These are phyloP conservation scores for Halictus ligatus DNA, from an alignment of 2,888 invertebrate genomes.

Conservation along the genomic window DNA sequence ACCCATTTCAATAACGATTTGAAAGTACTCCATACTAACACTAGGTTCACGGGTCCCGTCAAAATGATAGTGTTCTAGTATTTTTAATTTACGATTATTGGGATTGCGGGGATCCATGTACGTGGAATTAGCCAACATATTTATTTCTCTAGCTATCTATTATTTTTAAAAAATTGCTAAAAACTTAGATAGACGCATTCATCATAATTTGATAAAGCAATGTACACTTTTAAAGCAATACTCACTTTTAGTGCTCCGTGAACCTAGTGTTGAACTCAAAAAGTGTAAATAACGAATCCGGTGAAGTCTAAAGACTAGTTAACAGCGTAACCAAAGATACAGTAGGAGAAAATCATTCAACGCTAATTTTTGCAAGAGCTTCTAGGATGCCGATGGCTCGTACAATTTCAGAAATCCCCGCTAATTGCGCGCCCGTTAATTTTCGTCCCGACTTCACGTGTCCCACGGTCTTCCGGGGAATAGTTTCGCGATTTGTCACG, in stretches of 20 bases:
- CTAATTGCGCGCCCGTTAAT: slow-evolving; percentile 53
- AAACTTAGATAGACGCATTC: too few species aligned
- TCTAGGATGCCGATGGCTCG: background rate
- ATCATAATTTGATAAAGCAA: too few species aligned
- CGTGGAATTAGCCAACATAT: too few species aligned
- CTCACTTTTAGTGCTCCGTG: too few species aligned
- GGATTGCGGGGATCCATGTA: too few species aligned
- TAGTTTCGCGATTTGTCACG: slow-evolving; percentile 58
- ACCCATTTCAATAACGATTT: background rate
- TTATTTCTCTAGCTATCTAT: too few species aligned
- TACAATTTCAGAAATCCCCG: slow-evolving; percentile 28
- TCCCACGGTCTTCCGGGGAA: slow-evolving; percentile 22
- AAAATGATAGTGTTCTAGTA: too few species aligned
- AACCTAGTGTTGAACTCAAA: background rate
- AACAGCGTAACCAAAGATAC: background rate
- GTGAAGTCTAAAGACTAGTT: too few species aligned
- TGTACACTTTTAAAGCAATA: too few species aligned
- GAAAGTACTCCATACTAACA: background rate
- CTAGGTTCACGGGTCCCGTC: too few species aligned
- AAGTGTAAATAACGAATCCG: background rate
- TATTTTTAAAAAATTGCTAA: too few species aligned
- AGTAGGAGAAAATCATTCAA: background rate
- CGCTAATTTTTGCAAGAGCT: background rate
- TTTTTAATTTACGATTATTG: too few species aligned
- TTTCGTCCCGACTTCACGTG: slow-evolving; percentile 46